These are phyloP conservation scores for Rhynchomys soricoides DNA, from an alignment of 2,113 vertebrate species.

Conservation along the genomic window DNA sequence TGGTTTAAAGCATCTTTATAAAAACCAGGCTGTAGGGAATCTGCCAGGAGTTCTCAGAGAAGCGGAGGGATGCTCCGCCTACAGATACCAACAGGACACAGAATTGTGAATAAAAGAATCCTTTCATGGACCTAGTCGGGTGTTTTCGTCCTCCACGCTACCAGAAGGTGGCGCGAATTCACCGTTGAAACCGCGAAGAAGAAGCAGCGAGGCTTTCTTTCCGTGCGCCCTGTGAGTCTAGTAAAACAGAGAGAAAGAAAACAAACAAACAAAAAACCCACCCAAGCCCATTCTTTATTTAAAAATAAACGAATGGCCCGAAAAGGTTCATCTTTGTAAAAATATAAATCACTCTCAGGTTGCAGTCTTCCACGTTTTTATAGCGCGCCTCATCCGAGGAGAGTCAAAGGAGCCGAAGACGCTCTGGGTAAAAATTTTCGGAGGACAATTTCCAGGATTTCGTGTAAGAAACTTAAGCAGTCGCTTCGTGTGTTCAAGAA, in stretches of 20 bases:
- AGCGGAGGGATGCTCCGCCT: conserved; percentile 14
- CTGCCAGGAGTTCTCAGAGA: conserved; percentile 29
- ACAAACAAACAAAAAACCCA: not conserved
- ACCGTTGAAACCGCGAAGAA: conserved; percentile 79
- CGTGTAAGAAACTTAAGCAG: conserved; percentile 63
- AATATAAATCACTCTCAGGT: not conserved
- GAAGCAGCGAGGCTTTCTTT: not conserved
- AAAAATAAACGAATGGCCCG: conserved; percentile 46
- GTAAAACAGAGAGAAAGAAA: conserved; percentile 39
- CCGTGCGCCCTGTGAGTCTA: conserved; percentile 43
- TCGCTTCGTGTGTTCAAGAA: not conserved
- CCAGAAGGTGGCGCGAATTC: conserved; percentile 95
- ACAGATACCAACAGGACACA: conserved; percentile 31
- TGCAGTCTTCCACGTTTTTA: conserved; percentile 14
- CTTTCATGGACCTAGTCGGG: not conserved
- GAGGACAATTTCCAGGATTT: conserved; percentile 39
- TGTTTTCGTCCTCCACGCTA: conserved; percentile 57
- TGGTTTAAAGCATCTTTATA: conserved; percentile 52
- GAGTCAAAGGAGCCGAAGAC: conserved; percentile 31
- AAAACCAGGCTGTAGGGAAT: conserved; percentile 13
- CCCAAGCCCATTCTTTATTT: not conserved
- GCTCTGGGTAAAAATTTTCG: conserved; percentile 38
- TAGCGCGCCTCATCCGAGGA: not conserved
- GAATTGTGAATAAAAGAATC: conserved; percentile 50
- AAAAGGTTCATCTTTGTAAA: conserved; percentile 49